Evolutionary conservation across 2,888 invertebrate species (phyloP), one percentile per base, ranked within the genome.

Genomic region (Cartodere bifasciata): DNA sequence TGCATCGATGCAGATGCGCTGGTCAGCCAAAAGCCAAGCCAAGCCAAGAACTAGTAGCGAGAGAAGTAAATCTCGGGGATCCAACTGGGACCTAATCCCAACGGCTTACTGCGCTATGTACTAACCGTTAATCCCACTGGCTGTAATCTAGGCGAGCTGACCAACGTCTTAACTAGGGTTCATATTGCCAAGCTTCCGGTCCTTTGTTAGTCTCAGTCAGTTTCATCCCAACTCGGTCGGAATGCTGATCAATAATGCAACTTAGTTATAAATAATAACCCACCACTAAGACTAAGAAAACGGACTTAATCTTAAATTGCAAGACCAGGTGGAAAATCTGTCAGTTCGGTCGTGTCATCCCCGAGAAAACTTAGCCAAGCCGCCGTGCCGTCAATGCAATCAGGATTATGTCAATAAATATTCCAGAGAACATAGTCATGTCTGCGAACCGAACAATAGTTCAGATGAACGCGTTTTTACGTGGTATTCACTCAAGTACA

Each of bases 121-220:
- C 56, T 58, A 59, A 52, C 56, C 58, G 59, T 58, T 61, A 60
- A 60, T 60, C 60, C 59, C 56, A 54, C 54, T 49, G 52, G 56
- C 52, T 55, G 51, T 61, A 60, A 61, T 61, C 61, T 58, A 58
- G 54, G 52, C 55, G 49, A 53, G 56, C 59, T 60, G 60, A 60
- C 60, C 60, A 58, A 53, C 59, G 60, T 61, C 60, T 60, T 60
- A 59, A 60, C 60, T 59, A 50, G 52, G 55, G 58, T 53, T 59
- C 59, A 59, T 57, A 58, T 57, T 58, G 59, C 58, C 57, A n/a
- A n/a, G n/a, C n/a, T 58, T 58, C 56, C 58, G 58, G 56, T 47
- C 58, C 58, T 58, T 59, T 59, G 58, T 58, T 58, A n/a, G n/a
- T n/a, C n/a, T n/a, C n/a, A n/a, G n/a, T n/a, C n/a, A n/a, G n/a